Evolutionary conservation across 2,888 invertebrate genomes (phyloP).

Genomic region (Orthonychiurus folsomi): DNA sequence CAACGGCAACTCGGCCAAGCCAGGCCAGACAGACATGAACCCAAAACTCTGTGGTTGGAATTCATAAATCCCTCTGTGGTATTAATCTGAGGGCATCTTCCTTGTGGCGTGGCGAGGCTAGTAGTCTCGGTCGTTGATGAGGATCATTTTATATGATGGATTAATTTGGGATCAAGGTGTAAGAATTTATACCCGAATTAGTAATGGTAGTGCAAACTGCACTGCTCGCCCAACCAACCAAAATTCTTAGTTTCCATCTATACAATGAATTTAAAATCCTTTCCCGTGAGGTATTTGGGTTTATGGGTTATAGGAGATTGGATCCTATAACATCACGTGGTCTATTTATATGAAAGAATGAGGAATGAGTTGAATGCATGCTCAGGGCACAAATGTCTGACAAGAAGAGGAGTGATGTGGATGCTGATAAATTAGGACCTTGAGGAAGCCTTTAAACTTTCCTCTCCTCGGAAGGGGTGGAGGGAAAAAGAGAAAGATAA

Average conservation of each 20-base stretch:
- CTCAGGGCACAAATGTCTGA: background rate
- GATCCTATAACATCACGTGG: background rate
- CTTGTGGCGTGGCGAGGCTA: too few relatives aligned
- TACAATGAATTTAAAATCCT: background rate
- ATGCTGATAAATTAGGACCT: background rate
- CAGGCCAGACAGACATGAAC: too few relatives aligned
- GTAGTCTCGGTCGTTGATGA: too few relatives aligned
- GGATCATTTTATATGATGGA: too few relatives aligned
- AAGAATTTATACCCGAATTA: too few relatives aligned
- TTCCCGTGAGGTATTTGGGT: background rate
- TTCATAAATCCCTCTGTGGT: too few relatives aligned
- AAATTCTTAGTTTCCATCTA: background rate
- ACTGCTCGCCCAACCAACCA: background rate
- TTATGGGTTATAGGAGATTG: background rate
- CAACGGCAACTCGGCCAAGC: too few relatives aligned
- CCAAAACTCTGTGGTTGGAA: too few relatives aligned
- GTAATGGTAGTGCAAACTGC: too few relatives aligned
- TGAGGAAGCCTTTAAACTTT: background rate
- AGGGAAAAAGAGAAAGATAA: too few relatives aligned
- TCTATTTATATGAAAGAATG: background rate
- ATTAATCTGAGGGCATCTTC: too few relatives aligned
- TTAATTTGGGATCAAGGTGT: too few relatives aligned
- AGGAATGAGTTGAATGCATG: background rate
- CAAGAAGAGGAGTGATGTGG: background rate
- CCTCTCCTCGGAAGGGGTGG: background rate